Evolutionary conservation across 2,797 vertebrate species (phyloP).

Genomic region (Buphagus erythrorhynchus): DNA sequence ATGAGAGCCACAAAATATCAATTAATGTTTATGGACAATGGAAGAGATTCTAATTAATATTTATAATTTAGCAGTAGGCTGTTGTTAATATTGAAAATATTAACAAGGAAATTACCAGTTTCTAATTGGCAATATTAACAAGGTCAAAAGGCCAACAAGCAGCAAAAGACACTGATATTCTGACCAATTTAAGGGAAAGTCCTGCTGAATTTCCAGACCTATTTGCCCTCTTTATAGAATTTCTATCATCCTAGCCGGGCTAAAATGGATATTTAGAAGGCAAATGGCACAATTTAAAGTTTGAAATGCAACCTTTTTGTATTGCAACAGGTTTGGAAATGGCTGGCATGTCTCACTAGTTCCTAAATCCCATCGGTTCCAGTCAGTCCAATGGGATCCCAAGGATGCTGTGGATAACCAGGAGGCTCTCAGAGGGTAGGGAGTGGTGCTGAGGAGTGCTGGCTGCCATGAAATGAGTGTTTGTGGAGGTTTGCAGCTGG

Average conservation of each 20-base stretch:
- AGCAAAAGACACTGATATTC: background rate
- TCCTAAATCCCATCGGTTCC: background rate
- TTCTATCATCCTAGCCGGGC: fast-evolving
- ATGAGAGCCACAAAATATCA: background rate
- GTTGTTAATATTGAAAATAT: background rate
- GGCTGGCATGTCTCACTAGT: background rate
- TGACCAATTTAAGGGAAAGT: background rate
- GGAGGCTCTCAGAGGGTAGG: background rate
- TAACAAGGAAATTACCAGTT: background rate
- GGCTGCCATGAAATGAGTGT: background rate
- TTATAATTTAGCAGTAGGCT: background rate
- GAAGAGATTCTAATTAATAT: background rate
- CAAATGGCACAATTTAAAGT: background rate
- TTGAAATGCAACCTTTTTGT: background rate
- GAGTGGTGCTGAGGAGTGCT: background rate
- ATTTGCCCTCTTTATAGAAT: background rate
- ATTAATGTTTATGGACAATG: background rate
- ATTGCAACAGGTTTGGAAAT: background rate
- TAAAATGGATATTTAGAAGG: background rate
- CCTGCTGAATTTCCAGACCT: background rate
- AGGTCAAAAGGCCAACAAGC: background rate
- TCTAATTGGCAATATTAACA: background rate
- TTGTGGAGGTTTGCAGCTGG: background rate
- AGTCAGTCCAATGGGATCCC: fast-evolving
- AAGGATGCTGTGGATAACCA: background rate